Base-by-base conservation (phyloP, 2,888 invertebrate genomes). In the Drosophila pegasa region DNA sequence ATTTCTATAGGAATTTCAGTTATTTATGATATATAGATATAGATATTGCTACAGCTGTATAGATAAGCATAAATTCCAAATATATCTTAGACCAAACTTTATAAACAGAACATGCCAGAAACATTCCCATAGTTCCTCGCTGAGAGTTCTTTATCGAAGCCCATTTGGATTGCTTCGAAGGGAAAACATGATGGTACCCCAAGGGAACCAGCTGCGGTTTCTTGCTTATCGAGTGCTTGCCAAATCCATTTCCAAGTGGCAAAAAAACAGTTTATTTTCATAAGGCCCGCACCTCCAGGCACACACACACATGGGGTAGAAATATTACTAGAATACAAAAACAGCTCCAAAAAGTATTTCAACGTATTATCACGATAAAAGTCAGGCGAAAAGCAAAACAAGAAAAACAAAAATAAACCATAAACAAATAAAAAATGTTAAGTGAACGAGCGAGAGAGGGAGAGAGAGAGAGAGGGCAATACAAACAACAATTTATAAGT, bases 401-500 rank as follows among this genome's bases (percentile, higher is more conserved):
- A 22, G 7, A 8, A 51, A 61, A 71, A 64, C 38, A 29, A 38
- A 22, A 54, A 22, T 29, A 43, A 48, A 59, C 57, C 60, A 65
- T 56, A 62, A 65, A 78, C 55, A 66, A 72, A 78, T 56, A 74
- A 73, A 71, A 57, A 63, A 43, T 43, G 9, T 43, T 35, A 50
- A 41, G 27, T 51, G 50, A 20, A 57, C 31, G 41, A 41, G 6
- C 16, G 6, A 37, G 37, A 37, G 16, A 37, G 16, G 14, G 37
- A 10, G 22, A 20, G 33, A 33, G 25, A 40, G 14, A 10, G 40
- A 40, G 16, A 16, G 52, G 35, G 54, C 58, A 63, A 70, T 43
- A 66, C 70, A 73, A 87, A 80, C 75, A 78, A 70, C 51, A 61
- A 61, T 83, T 71, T 70, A 71, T 80, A 87, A 84, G 87, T 80